A percentile compares a stretch with the other conserved stretches of the same genome.
Conservation (phyloP, 2,888 invertebrate genomes). For the Drosophila rubida region DNA sequence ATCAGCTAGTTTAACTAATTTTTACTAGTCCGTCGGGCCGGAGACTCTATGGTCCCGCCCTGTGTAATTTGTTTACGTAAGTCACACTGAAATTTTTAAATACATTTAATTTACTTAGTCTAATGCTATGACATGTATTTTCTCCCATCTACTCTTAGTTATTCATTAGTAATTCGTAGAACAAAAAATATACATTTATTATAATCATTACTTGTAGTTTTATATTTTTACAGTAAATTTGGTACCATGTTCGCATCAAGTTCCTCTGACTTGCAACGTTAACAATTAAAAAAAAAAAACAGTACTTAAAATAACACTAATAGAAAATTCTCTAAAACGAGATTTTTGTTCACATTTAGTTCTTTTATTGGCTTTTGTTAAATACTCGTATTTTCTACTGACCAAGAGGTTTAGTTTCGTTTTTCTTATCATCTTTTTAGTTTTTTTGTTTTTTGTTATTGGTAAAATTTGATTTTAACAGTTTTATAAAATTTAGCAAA, state of each 20-base stretch:
- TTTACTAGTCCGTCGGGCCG: constrained; percentile 8
- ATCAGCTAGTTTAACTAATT: constrained; percentile 15
- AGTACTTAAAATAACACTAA: constrained; percentile 30
- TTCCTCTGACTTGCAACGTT: constrained; percentile 28
- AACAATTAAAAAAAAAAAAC: constrained; percentile 24
- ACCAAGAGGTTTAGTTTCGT: constrained; percentile 34
- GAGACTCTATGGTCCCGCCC: background rate
- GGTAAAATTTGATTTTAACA: constrained; percentile 73
- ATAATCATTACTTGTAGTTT: constrained; percentile 7
- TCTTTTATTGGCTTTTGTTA: constrained; percentile 42
- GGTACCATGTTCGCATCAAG: constrained; percentile 47
- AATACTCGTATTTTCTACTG: constrained; percentile 29
- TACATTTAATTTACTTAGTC: constrained; percentile 50
- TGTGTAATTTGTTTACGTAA: constrained; percentile 28
- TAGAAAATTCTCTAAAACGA: constrained; percentile 69
- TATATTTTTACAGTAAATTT: constrained; percentile 38
- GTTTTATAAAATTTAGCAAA: constrained; percentile 59
- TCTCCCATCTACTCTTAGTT: constrained; percentile 45
- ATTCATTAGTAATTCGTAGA: constrained; percentile 35
- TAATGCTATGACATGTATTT: constrained; percentile 73
- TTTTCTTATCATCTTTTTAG: constrained; percentile 14
- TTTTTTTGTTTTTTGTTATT: constrained; percentile 28
- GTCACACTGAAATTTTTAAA: constrained; percentile 53
- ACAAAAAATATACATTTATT: constrained; percentile 39
- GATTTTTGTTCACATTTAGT: constrained; percentile 49